phyloP scores from a whole-genome alignment of 1,140 invertebrate species.

The Polypedilum vanderplanki region DNA sequence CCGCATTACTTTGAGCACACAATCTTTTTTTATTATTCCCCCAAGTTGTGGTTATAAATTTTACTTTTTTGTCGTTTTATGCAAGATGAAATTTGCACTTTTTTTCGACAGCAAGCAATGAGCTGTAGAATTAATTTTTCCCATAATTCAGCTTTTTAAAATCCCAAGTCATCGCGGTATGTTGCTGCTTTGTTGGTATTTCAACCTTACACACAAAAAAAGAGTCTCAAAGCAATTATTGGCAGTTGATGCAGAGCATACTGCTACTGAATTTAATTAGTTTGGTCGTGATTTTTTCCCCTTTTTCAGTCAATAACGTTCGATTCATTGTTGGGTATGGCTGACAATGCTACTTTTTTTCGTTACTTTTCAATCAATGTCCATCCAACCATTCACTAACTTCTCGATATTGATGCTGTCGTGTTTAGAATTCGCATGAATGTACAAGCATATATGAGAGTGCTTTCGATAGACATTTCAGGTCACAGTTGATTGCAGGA shows the following conservation, averaged over 20 bases:
- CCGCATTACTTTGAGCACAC: not conserved
- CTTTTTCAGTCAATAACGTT: no score
- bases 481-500: not conserved
- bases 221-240: no score
- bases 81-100: no score
- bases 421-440: not conserved
- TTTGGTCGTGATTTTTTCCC: no score
- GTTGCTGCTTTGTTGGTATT: no score
- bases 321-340: not conserved
- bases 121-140: no score
- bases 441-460: not conserved
- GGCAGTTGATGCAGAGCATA: no score
- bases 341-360: not conserved
- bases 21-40: not conserved
- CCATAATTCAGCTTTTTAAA: no score
- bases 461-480: not conserved
- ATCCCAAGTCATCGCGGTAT: no score
- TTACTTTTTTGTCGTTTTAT: not conserved
- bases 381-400: not conserved
- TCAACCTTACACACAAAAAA: no score
- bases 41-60: constrained; percentile 5
- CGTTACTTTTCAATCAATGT: not conserved
- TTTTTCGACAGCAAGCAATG: no score
- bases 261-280: no score
- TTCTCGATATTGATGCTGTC: not conserved